Evolutionary conservation across 2,113 vertebrate species (phyloP), one percentile per base, ranked within the genome.

Genomic region (Myiagra hebetior): DNA sequence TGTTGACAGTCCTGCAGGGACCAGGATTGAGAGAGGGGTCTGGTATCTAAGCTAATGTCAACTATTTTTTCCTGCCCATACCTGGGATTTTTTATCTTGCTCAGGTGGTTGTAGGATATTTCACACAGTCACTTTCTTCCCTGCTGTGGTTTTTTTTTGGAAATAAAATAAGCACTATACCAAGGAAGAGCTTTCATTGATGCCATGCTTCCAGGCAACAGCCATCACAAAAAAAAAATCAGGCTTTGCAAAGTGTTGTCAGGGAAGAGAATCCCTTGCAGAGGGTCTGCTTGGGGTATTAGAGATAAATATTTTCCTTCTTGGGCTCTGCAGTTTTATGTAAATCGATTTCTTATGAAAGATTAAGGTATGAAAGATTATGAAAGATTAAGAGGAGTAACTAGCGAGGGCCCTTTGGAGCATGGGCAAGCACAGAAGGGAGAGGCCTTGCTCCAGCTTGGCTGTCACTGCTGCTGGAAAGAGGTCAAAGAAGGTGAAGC

Each of bases 1-100:
- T 33, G 42, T 12, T 79, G 89, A 85, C 65, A 87, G 77, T 89
- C n/a, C 60, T 92, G 44, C 76, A 57, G 56, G 28, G 56, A n/a
- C 42, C 18, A 72, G 44, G 64, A 94, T 64, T 85, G 72, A 88
- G 62, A 94, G 18, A 94, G 18, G 12, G 20, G 14, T 60, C 49
- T 88, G 27, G 12, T 81, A 42, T 41, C 68, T 81, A 52, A 92
- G 20, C 24, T 74, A 67, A 57, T 62, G 35, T 91, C 27, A 86
- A 56, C 22, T 9, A 41, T 70, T 86, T 78, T 57, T 88, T 74
- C 60, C 44, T 89, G 47, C 52, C 33, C 30, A 55, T 26, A 70
- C 7, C 9, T 67, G 35, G 23, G 13, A 73, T 91, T 76, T 56
- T 87, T 94, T 75, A 19, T 70, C 52, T 75, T 60, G 15, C 20